Conservation (phyloP, 1,140 invertebrate genomes). For the Oedothorax gibbosus region DNA sequence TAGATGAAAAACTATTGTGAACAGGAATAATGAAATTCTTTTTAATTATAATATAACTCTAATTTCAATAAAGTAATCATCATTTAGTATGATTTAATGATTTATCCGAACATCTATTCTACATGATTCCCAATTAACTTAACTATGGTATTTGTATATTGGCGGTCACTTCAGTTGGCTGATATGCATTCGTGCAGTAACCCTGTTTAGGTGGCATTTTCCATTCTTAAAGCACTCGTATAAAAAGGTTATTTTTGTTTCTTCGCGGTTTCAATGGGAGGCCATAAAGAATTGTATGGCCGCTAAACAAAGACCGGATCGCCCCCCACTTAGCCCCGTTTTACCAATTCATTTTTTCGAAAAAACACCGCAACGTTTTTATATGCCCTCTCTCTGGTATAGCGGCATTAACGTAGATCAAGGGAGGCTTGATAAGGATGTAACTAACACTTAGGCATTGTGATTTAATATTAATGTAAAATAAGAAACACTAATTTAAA, state of each 20-base stretch:
- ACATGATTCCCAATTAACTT: not conserved
- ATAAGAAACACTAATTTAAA: too few relatives aligned
- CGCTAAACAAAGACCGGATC: slow-evolving; percentile 58
- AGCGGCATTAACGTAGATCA: too few relatives aligned
- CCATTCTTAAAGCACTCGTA: slow-evolving; percentile 59
- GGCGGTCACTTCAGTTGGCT: slow-evolving; percentile 18
- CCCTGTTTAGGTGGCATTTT: slow-evolving; percentile 55
- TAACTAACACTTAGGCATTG: too few relatives aligned
- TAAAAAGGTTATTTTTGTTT: slow-evolving; percentile 61
- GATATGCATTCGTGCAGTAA: slow-evolving; percentile 3
- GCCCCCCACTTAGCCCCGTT: slow-evolving; percentile 52
- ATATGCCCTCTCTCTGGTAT: not conserved
- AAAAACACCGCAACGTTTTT: slow-evolving; percentile 46
- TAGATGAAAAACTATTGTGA: too few relatives aligned
- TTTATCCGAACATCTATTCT: too few relatives aligned
- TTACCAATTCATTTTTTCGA: slow-evolving; percentile 59
- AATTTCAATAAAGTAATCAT: too few relatives aligned
- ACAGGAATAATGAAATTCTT: too few relatives aligned
- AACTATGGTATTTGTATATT: not conserved
- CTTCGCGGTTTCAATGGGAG: slow-evolving; percentile 57
- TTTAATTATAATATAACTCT: too few relatives aligned
- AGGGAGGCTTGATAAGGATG: not conserved
- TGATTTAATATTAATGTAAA: too few relatives aligned
- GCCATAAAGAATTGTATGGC: slow-evolving; percentile 61
- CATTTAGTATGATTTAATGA: too few relatives aligned